Evolutionary conservation across 2,113 vertebrate genomes (phyloP).

Genomic region (Nicator chloris): DNA sequence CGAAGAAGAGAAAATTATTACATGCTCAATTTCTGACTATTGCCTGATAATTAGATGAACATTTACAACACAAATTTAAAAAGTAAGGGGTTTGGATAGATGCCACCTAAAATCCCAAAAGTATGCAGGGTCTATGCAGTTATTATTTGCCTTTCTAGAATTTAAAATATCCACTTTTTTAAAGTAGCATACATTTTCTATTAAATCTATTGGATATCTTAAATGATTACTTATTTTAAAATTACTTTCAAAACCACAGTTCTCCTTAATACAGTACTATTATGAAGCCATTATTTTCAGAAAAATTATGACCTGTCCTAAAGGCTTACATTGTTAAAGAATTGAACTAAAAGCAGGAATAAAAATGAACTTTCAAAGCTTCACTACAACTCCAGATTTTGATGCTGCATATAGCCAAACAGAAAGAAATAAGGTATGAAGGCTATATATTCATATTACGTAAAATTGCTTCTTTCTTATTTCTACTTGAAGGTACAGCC

Average conservation of each 20-base stretch:
- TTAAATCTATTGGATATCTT: neutral
- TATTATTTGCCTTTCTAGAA: conserved; percentile 52
- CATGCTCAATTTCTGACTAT: conserved; percentile 39
- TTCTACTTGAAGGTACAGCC: neutral
- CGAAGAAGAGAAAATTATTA: conserved; percentile 44
- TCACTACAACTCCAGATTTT: neutral
- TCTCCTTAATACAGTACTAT: neutral
- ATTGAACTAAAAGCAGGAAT: neutral
- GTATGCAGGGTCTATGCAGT: neutral
- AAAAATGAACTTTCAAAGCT: neutral
- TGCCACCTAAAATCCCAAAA: conserved; percentile 18
- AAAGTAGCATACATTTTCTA: conserved; percentile 14
- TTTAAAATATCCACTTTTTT: neutral
- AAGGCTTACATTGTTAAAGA: neutral
- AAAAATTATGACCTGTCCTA: neutral
- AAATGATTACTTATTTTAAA: neutral
- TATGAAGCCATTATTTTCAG: neutral
- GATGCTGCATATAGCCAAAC: accelerated
- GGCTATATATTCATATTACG: neutral
- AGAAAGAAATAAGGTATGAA: neutral
- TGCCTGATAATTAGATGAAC: conserved; percentile 16
- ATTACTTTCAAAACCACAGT: neutral
- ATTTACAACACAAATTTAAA: conserved; percentile 61
- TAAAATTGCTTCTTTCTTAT: neutral
- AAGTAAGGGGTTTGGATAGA: conserved; percentile 18